phyloP scores from a whole-genome alignment of 2,888 invertebrate genomes.

The Hyposoter dolosus region DNA sequence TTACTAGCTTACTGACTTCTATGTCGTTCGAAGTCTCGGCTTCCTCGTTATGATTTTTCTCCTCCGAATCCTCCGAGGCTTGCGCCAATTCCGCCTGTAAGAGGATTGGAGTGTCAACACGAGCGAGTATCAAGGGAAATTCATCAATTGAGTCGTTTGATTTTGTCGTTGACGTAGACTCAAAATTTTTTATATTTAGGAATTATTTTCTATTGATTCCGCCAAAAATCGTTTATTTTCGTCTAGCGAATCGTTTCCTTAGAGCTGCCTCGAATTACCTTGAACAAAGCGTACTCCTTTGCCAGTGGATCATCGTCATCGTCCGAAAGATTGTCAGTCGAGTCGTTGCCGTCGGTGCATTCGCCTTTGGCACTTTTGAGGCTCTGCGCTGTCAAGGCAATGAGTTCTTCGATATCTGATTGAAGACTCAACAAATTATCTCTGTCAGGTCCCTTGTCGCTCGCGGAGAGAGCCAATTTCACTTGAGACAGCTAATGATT shows the following conservation, averaged over 20 bases:
- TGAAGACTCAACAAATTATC: constrained; percentile 87
- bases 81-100: constrained; percentile 86
- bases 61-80: constrained; percentile 82
- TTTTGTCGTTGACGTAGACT: too few species aligned
- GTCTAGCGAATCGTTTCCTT: background rate
- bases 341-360: constrained; percentile 70
- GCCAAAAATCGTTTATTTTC: background rate
- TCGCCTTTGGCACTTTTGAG: constrained; percentile 80
- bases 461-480: constrained; percentile 86
- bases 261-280: constrained; percentile 85
- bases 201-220: background rate
- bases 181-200: background rate
- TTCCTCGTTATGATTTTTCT: constrained; percentile 71
- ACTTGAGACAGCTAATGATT: constrained; percentile 87
- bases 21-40: constrained; percentile 77
- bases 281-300: constrained; percentile 89
- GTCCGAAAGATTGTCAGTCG: constrained; percentile 60
- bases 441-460: constrained; percentile 85
- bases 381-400: constrained; percentile 89
- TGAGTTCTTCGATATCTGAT: constrained; percentile 89
- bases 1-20: constrained; percentile 83
- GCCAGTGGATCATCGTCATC: constrained; percentile 82
- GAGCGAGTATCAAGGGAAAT: background rate
- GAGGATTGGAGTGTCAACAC: background rate
- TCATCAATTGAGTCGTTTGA: background rate